phyloP scores from a whole-genome alignment of 92 coral and sea anemone genomes.

The Paramuricea clavata region DNA sequence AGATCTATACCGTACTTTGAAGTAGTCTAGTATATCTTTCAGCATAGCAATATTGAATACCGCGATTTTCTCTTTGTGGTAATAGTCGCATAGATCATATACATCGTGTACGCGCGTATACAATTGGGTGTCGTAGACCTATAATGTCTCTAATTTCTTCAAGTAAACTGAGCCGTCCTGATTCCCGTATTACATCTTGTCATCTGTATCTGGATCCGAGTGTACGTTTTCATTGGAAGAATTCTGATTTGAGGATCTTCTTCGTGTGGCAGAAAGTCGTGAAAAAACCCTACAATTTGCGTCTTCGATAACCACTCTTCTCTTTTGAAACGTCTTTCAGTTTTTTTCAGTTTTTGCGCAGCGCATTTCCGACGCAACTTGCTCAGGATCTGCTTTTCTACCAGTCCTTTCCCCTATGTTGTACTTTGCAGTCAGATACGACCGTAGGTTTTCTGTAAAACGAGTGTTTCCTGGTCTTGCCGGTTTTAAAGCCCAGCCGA shows the following conservation, averaged over 20 bases:
- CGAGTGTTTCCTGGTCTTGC: too few relatives aligned
- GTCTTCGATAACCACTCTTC: slow-evolving; percentile 36
- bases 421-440: too few relatives aligned
- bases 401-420: too few relatives aligned
- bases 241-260: not conserved
- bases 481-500: too few relatives aligned
- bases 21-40: too few relatives aligned
- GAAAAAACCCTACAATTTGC: slow-evolving; percentile 26
- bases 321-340: slow-evolving; percentile 35
- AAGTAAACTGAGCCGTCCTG: not conserved
- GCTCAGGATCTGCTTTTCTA: slow-evolving; percentile 34
- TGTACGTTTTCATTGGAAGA: not conserved
- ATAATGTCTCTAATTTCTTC: slow-evolving; percentile 24
- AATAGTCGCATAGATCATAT: slow-evolving; percentile 10
- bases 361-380: slow-evolving; percentile 37
- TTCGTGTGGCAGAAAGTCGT: not conserved
- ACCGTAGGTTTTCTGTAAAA: slow-evolving; percentile 12
- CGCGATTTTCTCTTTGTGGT: too few relatives aligned
- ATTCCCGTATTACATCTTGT: slow-evolving; percentile 23
- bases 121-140: slow-evolving; percentile 27
- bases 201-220: too few relatives aligned
- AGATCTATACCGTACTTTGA: too few relatives aligned
- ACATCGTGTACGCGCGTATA: too few relatives aligned
- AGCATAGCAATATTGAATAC: too few relatives aligned
- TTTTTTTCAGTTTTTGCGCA: not conserved